phyloP scores from a whole-genome alignment of 1,140 invertebrate species.

The Achatina immaculata region DNA sequence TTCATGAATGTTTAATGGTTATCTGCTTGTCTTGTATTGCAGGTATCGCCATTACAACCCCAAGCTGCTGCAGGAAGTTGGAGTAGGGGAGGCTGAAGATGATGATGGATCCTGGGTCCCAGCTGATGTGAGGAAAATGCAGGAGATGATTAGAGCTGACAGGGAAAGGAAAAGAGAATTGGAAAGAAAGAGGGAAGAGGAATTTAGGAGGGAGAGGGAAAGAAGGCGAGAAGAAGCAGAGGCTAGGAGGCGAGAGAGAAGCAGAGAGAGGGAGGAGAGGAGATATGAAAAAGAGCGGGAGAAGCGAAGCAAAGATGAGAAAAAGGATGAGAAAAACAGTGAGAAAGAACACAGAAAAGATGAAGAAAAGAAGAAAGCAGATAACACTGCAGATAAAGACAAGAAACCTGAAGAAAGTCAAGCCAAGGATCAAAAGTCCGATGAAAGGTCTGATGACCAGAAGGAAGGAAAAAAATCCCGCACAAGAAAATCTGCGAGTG shows the following conservation, averaged over 20 bases:
- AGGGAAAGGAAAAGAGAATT: constrained; percentile 20
- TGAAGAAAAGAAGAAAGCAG: neutral
- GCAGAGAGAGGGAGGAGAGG: neutral
- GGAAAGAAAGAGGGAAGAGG: constrained; percentile 15
- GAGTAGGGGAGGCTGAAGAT: constrained; percentile 28
- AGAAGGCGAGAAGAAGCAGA: constrained; percentile 4
- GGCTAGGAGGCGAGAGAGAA: constrained; percentile 6
- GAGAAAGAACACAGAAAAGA: neutral
- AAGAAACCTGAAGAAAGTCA: neutral
- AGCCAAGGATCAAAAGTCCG: neutral
- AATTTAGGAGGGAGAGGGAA: neutral
- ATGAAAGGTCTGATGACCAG: neutral
- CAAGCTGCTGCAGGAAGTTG: neutral
- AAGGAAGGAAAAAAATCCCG: neutral
- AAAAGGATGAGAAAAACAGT: neutral
- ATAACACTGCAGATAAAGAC: neutral
- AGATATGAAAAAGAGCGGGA: neutral
- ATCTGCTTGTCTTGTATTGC: neutral
- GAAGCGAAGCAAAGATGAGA: neutral
- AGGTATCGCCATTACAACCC: constrained; percentile 33
- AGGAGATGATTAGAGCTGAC: neutral
- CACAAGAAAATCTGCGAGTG: neutral
- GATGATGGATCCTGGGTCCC: constrained; percentile 22
- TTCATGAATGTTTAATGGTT: too few relatives aligned
- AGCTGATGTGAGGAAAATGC: constrained; percentile 9